Base-by-base conservation (phyloP, 2,888 invertebrate genomes). In the Nesidiocoris tenuis region DNA sequence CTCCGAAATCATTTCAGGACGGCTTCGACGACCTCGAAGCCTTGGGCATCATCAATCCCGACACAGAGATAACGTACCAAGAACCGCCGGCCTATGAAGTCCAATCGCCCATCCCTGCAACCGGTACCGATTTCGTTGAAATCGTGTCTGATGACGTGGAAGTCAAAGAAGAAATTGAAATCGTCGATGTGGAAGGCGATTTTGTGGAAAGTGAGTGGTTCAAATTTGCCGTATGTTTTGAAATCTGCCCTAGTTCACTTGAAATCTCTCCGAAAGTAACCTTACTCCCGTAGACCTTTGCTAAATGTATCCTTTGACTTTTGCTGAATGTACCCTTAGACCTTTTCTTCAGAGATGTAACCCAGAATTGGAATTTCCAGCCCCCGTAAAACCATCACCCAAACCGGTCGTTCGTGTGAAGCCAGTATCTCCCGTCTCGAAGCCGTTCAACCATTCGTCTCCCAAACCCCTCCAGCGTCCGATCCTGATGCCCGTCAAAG, bases 401-500 rank as follows among this genome's bases (percentile, higher is more conserved):
- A 65, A 66, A 9, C 78, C 80, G 23, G 75, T 78, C 17, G 79
- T 79, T 5, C 76, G 79, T 24, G 79, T 79, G 7, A 80, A 80
- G 59, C 80, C 79, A n/a, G 77, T 71, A 9, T 77, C 77, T 3
- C 68, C 59, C 61, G 77, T 23, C 61, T 77, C 70, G 1, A 39
- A 39, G 39, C 39, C 39, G 3, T 39, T 7, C 39, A 3, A 39
- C 39, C 39, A 39, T 39, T 39, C 39, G 39, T 39, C 39, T 12
- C 39, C 39, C 39, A 71, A 75, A 54, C 72, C 82, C 2, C 84
- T 84, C 79, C 83, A 88, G 2, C 84, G 91, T 17, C 90, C 91
- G 0, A 89, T 92, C 77, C 84, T 92, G 17, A 84, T 92, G 21
- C 92, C 92, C 0, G 88, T 91, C 3, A 89, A 89, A 80, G 88